phyloP scores from a whole-genome alignment of 92 coral and sea anemone species.

The Epizoanthus rinbou region DNA sequence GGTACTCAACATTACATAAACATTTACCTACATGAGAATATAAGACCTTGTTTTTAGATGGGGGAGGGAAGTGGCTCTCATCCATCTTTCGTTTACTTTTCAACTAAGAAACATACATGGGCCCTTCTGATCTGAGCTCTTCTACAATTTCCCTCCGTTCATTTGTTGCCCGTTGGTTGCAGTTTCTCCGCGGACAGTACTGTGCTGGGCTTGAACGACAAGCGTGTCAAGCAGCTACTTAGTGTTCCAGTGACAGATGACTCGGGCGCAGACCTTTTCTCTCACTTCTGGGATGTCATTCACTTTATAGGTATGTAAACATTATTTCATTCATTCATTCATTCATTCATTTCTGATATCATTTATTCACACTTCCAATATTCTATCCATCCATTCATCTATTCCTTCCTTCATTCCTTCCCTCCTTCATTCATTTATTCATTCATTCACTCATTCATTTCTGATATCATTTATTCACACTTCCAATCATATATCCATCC shows the following conservation, averaged over 20 bases:
- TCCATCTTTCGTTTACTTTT: too few relatives aligned
- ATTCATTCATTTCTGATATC: not conserved
- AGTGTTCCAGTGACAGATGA: conserved; percentile 79
- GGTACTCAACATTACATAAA: too few relatives aligned
- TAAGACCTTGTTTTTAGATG: too few relatives aligned
- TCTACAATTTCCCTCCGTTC: too few relatives aligned
- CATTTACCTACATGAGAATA: too few relatives aligned
- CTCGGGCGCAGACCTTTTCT: conserved; percentile 69
- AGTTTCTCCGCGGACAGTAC: conserved; percentile 65
- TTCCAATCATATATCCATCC: too few relatives aligned
- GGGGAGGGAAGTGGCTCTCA: too few relatives aligned
- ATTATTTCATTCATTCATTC: not conserved
- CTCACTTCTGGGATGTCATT: conserved; percentile 68
- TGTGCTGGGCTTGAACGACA: conserved; percentile 65
- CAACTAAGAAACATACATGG: too few relatives aligned
- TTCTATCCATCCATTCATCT: too few relatives aligned
- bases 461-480: not conserved
- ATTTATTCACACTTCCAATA: not conserved
- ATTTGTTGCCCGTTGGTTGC: not conserved
- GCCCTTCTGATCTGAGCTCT: too few relatives aligned
- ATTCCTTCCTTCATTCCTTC: not conserved
- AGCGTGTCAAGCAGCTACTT: conserved; percentile 62
- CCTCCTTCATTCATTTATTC: not conserved
- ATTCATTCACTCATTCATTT: too few relatives aligned
- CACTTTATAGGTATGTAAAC: conserved; percentile 78